Conservation (phyloP, 1,140 invertebrate genomes). For the Drosophila elegans region DNA sequence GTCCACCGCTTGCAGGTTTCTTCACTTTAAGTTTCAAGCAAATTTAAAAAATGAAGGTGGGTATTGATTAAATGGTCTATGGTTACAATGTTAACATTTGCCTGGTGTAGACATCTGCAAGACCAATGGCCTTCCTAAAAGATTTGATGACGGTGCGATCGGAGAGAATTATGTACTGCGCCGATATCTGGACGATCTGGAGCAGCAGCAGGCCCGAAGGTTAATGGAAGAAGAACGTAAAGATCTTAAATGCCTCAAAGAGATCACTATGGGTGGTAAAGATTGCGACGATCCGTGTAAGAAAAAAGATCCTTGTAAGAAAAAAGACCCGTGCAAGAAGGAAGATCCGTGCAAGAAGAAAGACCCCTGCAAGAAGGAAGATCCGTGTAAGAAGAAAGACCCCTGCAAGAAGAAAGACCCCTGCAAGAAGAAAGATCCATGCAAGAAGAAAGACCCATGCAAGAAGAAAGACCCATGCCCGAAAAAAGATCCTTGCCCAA, state of each 20-base stretch:
- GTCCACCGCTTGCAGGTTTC: background rate
- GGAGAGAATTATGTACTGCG: background rate
- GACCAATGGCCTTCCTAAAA: background rate
- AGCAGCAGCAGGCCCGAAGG: background rate
- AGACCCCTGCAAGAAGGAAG: background rate
- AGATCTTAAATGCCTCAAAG: background rate
- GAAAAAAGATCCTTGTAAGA: conserved; percentile 1
- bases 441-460: background rate
- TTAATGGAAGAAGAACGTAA: background rate
- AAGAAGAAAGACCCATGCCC: background rate
- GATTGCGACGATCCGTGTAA: background rate
- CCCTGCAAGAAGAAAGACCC: background rate
- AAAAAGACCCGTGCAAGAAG: conserved; percentile 11
- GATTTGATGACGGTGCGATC: background rate
- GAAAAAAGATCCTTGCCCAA: background rate
- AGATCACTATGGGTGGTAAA: background rate
- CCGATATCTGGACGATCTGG: background rate
- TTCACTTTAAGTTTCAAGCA: background rate
- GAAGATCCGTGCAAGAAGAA: background rate
- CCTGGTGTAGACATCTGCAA: background rate
- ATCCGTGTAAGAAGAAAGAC: background rate
- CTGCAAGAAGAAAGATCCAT: background rate
- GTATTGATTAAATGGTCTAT: background rate
- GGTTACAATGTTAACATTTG: background rate
- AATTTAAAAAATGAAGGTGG: background rate